phyloP scores from a whole-genome alignment of 2,797 vertebrate species.

The Anguilla obscura region DNA sequence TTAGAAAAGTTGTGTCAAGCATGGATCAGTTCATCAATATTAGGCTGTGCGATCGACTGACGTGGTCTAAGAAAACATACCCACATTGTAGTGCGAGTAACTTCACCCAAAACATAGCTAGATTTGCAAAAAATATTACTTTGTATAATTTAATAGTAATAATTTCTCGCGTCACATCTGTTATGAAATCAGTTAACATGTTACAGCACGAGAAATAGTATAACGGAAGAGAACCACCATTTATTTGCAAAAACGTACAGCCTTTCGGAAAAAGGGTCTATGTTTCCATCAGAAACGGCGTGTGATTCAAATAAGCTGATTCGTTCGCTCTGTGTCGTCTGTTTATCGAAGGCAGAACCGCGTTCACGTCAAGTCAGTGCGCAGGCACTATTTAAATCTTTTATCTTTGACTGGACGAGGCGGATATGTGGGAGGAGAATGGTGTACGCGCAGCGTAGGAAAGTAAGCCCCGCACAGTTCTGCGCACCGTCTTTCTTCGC shows the following conservation, averaged over 20 bases:
- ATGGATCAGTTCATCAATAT: not conserved
- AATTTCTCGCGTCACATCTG: not conserved
- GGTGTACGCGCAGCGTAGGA: constrained; percentile 58
- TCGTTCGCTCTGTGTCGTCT: not conserved
- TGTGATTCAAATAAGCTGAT: not conserved
- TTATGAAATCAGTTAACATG: not conserved
- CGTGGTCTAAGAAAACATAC: not conserved
- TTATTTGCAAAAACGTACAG: not conserved
- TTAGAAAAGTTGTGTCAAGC: not conserved
- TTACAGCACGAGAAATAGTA: not conserved
- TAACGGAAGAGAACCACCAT: not conserved
- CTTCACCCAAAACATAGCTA: not conserved
- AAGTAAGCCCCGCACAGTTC: constrained; percentile 54
- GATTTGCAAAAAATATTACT: not conserved
- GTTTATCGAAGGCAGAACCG: not conserved
- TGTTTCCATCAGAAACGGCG: not conserved
- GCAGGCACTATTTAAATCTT: constrained; percentile 33
- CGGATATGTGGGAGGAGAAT: constrained; percentile 48
- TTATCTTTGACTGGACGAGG: constrained; percentile 55
- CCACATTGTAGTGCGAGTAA: not conserved
- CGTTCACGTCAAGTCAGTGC: constrained; percentile 14
- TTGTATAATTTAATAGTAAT: not conserved
- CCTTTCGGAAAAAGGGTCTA: not conserved
- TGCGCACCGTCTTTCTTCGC: constrained; percentile 65
- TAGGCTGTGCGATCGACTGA: not conserved